Evolutionary conservation across 2,888 invertebrate genomes (phyloP), one percentile per base, ranked within the genome.

Genomic region (Tupiocoris notatus): DNA sequence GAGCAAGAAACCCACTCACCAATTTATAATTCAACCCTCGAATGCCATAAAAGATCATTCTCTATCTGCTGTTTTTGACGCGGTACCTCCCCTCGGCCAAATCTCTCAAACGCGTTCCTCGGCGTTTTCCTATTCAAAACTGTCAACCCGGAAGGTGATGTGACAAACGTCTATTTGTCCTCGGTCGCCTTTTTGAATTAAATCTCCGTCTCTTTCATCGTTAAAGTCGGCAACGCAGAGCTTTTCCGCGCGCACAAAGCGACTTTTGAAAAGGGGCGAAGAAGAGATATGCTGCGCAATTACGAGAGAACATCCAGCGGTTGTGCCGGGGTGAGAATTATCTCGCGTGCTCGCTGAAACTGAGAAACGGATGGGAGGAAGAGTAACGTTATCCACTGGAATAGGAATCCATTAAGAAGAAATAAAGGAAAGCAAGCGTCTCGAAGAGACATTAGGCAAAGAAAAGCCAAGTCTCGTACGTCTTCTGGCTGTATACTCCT

Each of bases 351-450:
- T 39, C 12, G 39, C 39, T 39, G 39, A 39, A 39, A 39, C 39
- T 39, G 39, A 39, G 39, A 39, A 39, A 39, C 39, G 39, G 39
- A 39, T 39, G 39, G 39, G 39, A 39, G 12, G 39, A 39, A 7
- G 39, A 12, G 39, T 3, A 39, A 39, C 39, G 39, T 39, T 39
- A 39, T 3, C 39, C 39, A 12, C 12, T 12, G 39, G 39, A 65
- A 65, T 65, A 65, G 65, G 65, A 65, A 65, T 65, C 65, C 65
- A 65, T 65, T 65, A 65, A 39, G 39, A 16, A 39, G 39, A 39
- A 39, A 39, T 39, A 39, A 39, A 24, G 64, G 24, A 17, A 12
- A 12, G 23, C 24, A 23, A 23, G 25, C 23, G 24, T 7, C 18
- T n/a, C 16, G 39, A 20, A 24, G 25, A 39, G 24, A 20, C 65